Evolutionary conservation across 2,888 invertebrate genomes (phyloP).

Genomic region (Cheilosia pagana): DNA sequence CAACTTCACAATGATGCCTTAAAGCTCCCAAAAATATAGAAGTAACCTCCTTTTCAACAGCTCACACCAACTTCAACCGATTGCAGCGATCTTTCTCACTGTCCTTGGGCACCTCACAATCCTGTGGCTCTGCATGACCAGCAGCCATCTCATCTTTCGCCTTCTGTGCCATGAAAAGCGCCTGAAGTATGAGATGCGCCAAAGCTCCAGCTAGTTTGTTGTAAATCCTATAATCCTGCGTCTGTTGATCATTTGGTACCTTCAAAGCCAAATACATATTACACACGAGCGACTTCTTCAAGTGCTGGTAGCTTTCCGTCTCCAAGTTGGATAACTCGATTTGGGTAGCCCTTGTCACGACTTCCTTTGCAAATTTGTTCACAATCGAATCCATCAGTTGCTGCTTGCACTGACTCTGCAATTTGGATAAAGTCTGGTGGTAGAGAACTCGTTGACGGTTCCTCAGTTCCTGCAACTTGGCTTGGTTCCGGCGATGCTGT

Average conservation of each 20-base stretch:
- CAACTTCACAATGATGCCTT: too few species aligned
- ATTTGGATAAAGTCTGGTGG: slow-evolving; percentile 45
- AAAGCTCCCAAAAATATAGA: neutral
- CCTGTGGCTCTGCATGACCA: neutral
- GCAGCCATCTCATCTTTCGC: neutral
- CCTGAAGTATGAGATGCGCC: slow-evolving; percentile 53
- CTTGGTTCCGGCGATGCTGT: slow-evolving; percentile 49
- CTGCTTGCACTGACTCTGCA: slow-evolving; percentile 56
- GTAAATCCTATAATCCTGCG: slow-evolving; percentile 37
- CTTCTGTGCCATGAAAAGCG: slow-evolving; percentile 44
- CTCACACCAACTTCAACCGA: slow-evolving; percentile 26
- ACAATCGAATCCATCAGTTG: slow-evolving; percentile 60
- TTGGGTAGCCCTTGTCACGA: slow-evolving; percentile 21
- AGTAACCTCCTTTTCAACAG: slow-evolving; percentile 39
- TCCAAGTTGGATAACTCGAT: slow-evolving; percentile 6
- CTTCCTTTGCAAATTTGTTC: slow-evolving; percentile 38
- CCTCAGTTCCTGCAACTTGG: slow-evolving; percentile 13
- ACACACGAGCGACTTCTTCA: slow-evolving; percentile 59
- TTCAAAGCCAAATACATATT: slow-evolving; percentile 46
- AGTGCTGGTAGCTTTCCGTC: slow-evolving; percentile 44
- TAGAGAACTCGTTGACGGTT: slow-evolving; percentile 52
- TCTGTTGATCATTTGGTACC: slow-evolving; percentile 34
- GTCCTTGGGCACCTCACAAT: neutral
- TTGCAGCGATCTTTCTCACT: slow-evolving; percentile 31
- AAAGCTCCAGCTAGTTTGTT: slow-evolving; percentile 47